Evolutionary conservation across 2,888 invertebrate species (phyloP).

Genomic region (Cantharis rustica): DNA sequence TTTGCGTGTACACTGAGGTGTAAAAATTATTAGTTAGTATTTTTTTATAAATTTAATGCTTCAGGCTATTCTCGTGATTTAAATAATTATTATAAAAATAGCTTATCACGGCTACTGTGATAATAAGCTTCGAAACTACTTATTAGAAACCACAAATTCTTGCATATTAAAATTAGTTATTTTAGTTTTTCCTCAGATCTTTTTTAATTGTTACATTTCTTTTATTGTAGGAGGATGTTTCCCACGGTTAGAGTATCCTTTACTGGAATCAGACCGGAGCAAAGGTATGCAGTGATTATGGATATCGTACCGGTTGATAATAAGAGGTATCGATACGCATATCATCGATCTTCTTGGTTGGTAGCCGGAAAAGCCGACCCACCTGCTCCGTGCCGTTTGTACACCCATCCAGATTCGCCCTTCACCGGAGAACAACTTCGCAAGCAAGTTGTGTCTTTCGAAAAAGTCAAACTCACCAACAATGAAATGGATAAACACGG

Average conservation of each 20-base stretch:
- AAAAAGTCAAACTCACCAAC: constrained; percentile 83
- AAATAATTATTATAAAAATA: background rate
- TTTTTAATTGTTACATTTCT: constrained; percentile 16
- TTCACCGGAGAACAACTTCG: constrained; percentile 77
- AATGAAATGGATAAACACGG: constrained; percentile 81
- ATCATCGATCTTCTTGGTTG: constrained; percentile 81
- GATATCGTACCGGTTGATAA: constrained; percentile 82
- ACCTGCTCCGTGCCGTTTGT: constrained; percentile 72
- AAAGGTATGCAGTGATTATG: constrained; percentile 74
- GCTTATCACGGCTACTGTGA: background rate
- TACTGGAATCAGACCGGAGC: constrained; percentile 68
- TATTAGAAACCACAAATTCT: background rate
- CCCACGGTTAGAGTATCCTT: constrained; percentile 79
- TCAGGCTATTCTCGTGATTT: background rate
- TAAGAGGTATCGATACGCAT: constrained; percentile 80
- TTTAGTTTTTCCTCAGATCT: background rate
- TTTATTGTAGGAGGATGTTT: constrained; percentile 75
- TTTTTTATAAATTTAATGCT: background rate
- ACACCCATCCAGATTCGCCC: constrained; percentile 82
- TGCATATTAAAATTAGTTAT: background rate
- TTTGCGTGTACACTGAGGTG: constrained; percentile 50
- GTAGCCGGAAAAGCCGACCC: constrained; percentile 84
- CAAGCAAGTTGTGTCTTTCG: constrained; percentile 80
- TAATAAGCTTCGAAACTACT: background rate
- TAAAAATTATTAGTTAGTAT: constrained; percentile 46